These are phyloP conservation scores for Tragelaphus buxtoni DNA, from an alignment of 2,113 vertebrate genomes.

Conservation along the genomic window DNA sequence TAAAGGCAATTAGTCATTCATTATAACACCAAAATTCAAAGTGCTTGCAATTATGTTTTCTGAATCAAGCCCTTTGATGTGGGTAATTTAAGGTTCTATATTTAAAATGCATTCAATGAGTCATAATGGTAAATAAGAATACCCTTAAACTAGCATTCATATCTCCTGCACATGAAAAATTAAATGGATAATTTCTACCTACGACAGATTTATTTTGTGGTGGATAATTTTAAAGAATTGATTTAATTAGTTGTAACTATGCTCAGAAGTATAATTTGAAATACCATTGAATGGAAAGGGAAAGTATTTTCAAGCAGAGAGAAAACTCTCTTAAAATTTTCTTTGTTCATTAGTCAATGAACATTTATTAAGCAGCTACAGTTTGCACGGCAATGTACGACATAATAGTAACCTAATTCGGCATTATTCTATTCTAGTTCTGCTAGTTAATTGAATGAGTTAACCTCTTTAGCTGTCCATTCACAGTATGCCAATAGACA, in stretches of 20 bases:
- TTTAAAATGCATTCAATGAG: conserved; percentile 54
- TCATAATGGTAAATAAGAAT: conserved; percentile 61
- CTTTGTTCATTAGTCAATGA: conserved; percentile 37
- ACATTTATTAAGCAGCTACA: conserved; percentile 23
- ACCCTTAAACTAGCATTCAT: conserved; percentile 39
- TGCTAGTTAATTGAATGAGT: conserved; percentile 72
- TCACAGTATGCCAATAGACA: conserved; percentile 55
- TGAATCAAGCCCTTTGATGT: conserved; percentile 43
- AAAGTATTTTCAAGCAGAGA: conserved; percentile 49
- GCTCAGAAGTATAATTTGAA: conserved; percentile 53
- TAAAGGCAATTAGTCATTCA: conserved; percentile 50
- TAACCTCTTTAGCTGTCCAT: conserved; percentile 66
- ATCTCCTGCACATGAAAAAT: conserved; percentile 33
- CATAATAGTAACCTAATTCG: conserved; percentile 25
- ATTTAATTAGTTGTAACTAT: conserved; percentile 58
- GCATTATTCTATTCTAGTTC: conserved; percentile 58
- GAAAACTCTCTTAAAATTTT: conserved; percentile 51
- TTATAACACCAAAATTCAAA: conserved; percentile 43
- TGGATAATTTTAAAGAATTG: conserved; percentile 47
- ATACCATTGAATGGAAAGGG: conserved; percentile 10
- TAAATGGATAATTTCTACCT: conserved; percentile 51
- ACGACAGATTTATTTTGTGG: conserved; percentile 40
- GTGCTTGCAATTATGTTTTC: conserved; percentile 34
- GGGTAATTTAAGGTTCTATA: conserved; percentile 41
- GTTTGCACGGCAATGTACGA: not conserved